Evolutionary conservation across 2,797 vertebrate genomes (phyloP).

Genomic region (Pipistrellus pipistrellus): DNA sequence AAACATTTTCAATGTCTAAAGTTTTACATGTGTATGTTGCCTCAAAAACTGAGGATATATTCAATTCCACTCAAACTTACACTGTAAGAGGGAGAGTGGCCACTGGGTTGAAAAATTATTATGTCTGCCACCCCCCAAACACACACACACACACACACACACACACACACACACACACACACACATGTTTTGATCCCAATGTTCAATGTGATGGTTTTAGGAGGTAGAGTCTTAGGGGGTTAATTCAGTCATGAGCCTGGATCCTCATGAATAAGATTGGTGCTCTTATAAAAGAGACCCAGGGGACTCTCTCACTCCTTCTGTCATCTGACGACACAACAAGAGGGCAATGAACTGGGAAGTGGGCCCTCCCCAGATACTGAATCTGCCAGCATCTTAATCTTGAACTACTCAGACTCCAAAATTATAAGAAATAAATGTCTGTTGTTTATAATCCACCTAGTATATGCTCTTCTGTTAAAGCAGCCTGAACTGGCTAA

Average conservation of each 20-base stretch:
- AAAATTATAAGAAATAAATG: not conserved
- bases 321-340: not conserved
- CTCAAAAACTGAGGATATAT: not conserved
- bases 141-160: not conserved
- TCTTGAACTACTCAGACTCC: not conserved
- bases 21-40: not conserved
- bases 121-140: not conserved
- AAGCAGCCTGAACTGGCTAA: not conserved
- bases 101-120: not conserved
- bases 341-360: not conserved
- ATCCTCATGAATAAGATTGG: not conserved
- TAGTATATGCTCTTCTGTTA: not conserved
- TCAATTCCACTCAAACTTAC: not conserved
- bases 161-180: not conserved
- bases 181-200: not conserved
- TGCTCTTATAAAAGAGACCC: not conserved
- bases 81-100: not conserved
- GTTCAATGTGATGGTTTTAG: not conserved
- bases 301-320: not conserved
- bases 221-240: not conserved
- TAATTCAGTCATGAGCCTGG: not conserved
- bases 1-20: constrained; percentile 32
- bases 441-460: not conserved
- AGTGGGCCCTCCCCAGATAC: not conserved
- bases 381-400: not conserved